phyloP scores from a whole-genome alignment of 2,113 vertebrate species.

The Epinephelus moara region DNA sequence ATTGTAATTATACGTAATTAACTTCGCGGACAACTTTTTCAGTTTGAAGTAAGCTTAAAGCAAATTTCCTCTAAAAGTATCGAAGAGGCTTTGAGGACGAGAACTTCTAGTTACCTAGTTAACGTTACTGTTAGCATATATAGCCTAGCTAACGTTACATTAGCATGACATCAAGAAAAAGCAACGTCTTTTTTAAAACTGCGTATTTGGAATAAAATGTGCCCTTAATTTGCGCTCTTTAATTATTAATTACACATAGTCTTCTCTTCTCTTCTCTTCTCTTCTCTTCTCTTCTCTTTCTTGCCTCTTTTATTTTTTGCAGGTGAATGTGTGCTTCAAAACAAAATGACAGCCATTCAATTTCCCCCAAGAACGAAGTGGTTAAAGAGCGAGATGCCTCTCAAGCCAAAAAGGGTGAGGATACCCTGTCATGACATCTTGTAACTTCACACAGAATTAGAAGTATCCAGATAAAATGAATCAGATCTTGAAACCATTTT shows the following conservation, averaged over 20 bases:
- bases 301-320: constrained; percentile 19
- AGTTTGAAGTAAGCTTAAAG: neutral
- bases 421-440: neutral
- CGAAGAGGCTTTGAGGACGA: neutral
- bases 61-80: neutral
- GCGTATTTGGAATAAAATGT: neutral
- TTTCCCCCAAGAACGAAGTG: constrained; percentile 42
- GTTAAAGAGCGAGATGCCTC: constrained; percentile 71
- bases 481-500: neutral
- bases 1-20: neutral
- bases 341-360: constrained; percentile 68
- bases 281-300: neutral
- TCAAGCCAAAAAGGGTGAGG: constrained; percentile 71
- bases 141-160: neutral
- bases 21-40: neutral
- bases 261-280: neutral
- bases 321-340: constrained; percentile 59
- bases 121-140: neutral
- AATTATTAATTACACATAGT: neutral
- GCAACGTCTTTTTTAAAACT: neutral
- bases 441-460: neutral
- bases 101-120: too few species aligned
- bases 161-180: neutral
- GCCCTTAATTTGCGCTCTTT: neutral
- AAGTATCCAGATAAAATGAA: neutral